phyloP scores from a whole-genome alignment of 2,113 vertebrate species.

The Eretmochelys imbricata region DNA sequence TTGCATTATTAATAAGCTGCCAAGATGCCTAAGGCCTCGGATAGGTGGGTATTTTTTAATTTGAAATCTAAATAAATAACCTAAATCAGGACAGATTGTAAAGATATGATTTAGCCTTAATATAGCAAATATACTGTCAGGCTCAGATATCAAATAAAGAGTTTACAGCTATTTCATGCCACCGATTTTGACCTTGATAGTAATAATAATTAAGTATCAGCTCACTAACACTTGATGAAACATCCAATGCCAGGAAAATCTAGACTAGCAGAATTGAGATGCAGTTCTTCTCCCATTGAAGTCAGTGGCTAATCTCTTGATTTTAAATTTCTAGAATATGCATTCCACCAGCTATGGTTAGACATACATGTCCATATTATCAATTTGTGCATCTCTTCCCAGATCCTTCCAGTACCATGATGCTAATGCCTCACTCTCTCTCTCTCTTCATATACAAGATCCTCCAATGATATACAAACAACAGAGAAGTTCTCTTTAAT shows the following conservation, averaged over 20 bases:
- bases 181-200: not conserved
- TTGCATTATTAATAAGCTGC: not conserved
- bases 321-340: not conserved
- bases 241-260: not conserved
- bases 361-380: not conserved
- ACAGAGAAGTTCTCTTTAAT: not conserved
- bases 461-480: not conserved
- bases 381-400: not conserved
- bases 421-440: not conserved
- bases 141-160: not conserved
- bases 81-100: not conserved
- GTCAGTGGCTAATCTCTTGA: not conserved
- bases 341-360: not conserved
- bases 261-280: not conserved
- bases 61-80: not conserved
- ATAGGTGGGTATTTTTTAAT: not conserved
- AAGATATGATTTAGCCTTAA: not conserved
- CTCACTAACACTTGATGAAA: not conserved
- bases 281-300: not conserved
- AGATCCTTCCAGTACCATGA: not conserved
- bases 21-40: not conserved
- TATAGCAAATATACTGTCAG: not conserved
- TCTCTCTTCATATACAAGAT: no score
- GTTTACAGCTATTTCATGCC: not conserved
- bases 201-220: not conserved